Evolutionary conservation across 2,888 invertebrate genomes (phyloP), one percentile per base, ranked within the genome.

Genomic region (Arctia plantaginis): DNA sequence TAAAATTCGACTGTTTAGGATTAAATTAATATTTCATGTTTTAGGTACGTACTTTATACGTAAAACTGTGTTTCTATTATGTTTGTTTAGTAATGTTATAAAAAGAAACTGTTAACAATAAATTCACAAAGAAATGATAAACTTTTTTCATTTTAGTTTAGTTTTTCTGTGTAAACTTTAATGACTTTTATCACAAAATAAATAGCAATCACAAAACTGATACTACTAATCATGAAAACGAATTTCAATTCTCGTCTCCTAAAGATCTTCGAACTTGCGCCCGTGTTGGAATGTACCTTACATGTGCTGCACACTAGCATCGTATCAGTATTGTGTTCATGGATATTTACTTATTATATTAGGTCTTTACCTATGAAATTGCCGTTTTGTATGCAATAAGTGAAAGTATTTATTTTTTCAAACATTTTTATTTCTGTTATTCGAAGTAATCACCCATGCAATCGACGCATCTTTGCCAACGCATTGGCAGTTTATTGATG

Each of bases 1-100:
- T 47, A 13, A 23, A 20, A 47, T 67, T 30, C 44, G 67, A 67
- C 47, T 67, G 67, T 33, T 33, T 44, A 67, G 67, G 23, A 66
- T 41, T 66, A 41, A 3, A 47, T 12, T 47, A 67, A 47, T 67
- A 23, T 23, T 33, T 67, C 12, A 13, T 67, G 13, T n/a, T 67
- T 67, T 47, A 67, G 33, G 23, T 33, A 67, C 13, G 33, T 30
- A 2, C 20, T 30, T 30, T 20, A 0, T 44, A 8, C 20, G 44
- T 30, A 44, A 20, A 23, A 67, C 12, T 47, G 44, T 20, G 66
- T 66, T 27, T 20, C 44, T 67, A 27, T 44, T 47, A 27, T 66
- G n/a, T 47, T 66, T 66, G 66, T 15, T 51, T 3, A 51, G 23
- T 55, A n/a, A 55, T 10, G 12, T 55, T n/a, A 23, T 30, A 15